Evolutionary conservation across 2,797 vertebrate species (phyloP), one percentile per base, ranked within the genome.

Genomic region (Sparus aurata): DNA sequence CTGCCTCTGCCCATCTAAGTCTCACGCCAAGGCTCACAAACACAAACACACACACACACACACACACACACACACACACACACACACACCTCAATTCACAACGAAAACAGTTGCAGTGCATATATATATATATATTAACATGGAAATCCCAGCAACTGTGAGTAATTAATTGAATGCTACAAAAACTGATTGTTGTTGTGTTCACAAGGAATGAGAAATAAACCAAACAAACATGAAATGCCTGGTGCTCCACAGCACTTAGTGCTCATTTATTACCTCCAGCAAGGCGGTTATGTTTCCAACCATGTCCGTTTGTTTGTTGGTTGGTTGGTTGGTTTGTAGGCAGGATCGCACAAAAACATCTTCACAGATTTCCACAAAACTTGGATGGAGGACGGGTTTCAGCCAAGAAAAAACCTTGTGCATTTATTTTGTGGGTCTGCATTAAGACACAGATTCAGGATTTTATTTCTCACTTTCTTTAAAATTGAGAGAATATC

Each of bases 1-100:
- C 92, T 95, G 90, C 84, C 84, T 88, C 86, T 85, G 87, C 85
- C 83, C 86, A 90, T 92, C 89, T 86, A 66, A 81, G 82, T 64
- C 76, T 87, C 87, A 85, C 58, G 55, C 70, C 66, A 60, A 84
- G 13, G 83, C 73, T 73, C 52, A 62, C 54, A 27, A 52, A 47
- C 38, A 64, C 55, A 69, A 49, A 75, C 25, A 52, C 69, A 55
- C 30, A 60, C 73, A 65, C 30, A 65, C 57, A 76, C 66, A 65
- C 30, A 7, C 30, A 6, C 30, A 7, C 34, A 34, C 30, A 1
- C 30, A 34, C 30, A 1, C 30, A 59, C 30, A 58, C 49, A 65
- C 5, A 9, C 27, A 30, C 27, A 30, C 27, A 73, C 52, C 63
- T 73, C 54, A 71, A 64, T 53, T 70, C 57, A 69, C 63, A 75